Base-by-base conservation (phyloP, 2,797 vertebrate genomes). In the Manis javanica region DNA sequence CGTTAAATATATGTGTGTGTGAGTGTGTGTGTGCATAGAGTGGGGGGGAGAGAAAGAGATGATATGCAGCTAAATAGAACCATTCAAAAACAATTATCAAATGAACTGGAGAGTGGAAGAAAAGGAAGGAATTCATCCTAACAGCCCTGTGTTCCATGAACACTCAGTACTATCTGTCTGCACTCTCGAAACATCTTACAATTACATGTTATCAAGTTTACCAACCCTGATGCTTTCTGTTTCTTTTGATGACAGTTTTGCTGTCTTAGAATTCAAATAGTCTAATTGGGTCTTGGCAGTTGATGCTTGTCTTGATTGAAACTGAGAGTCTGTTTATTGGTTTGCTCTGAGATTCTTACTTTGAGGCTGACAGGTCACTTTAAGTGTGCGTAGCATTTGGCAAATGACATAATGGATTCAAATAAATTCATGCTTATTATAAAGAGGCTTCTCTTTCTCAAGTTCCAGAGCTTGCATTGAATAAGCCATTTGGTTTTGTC, bases 371-470 rank as follows among this genome's bases (percentile, higher is more conserved):
- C 93, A 97, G 90, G 96, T 94, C 88, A 91, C 81, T 96, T 95
- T 93, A 83, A 90, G 87, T 92, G 61, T 88, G 34, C 16, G 2
- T 18, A 59, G 59, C 57, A 77, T 95, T 95, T 96, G 74, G 57
- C n/a, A 96, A 96, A 78, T 29, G 69, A 55, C 90, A 83, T 93
- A 92, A 95, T 87, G 74, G 96, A 97, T 92, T 96, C 71, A 94
- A 90, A 96, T 94, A 91, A 95, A 96, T 92, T 94, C 88, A 75
- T 81, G 64, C 34, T 83, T 86, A 53, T 92, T 96, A 94, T 94
- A 95, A 96, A 24, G 77, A 95, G 69, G 18, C 78, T 83, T 96
- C 85, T 87, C 63, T 95, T 89, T 68, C 79, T 95, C 42, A 72
- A 91, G 86, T 87, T 96, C 71, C 72, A 90, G 53, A 84, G 37